Conservation (phyloP, 1,140 invertebrate species). For the Camponotus floridanus region DNA sequence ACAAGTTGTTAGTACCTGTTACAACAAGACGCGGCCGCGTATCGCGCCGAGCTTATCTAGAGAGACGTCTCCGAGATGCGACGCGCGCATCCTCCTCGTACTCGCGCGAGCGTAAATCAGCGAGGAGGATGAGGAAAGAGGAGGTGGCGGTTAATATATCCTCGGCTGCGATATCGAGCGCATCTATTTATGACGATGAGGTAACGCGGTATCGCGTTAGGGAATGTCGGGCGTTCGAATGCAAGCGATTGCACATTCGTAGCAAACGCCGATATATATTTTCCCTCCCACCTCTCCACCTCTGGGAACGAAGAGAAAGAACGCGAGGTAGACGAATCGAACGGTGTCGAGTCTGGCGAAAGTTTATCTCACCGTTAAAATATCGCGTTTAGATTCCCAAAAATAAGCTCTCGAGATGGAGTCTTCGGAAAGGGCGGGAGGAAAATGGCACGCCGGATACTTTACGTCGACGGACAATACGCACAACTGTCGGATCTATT, state of each 20-base stretch:
- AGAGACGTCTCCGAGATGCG: constrained; percentile 45
- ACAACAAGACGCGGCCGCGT: constrained; percentile 51
- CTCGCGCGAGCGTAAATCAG: constrained; percentile 18
- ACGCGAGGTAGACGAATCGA: neutral
- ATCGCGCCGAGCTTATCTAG: constrained; percentile 46
- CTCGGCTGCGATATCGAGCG: constrained; percentile 29
- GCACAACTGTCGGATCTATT: constrained; percentile 85
- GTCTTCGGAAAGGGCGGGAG: neutral
- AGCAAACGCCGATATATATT: constrained; percentile 15
- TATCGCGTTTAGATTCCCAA: neutral
- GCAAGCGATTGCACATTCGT: neutral
- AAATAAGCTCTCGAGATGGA: constrained; percentile 1
- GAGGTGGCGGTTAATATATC: constrained; percentile 10
- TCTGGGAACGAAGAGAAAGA: neutral
- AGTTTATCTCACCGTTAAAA: neutral
- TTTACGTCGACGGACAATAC: constrained; percentile 66
- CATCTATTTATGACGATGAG: constrained; percentile 47
- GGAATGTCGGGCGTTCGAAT: constrained; percentile 8
- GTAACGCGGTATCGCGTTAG: constrained; percentile 8
- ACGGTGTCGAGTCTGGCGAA: neutral
- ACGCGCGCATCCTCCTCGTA: constrained; percentile 22
- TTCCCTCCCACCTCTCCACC: neutral
- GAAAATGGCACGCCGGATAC: constrained; percentile 23
- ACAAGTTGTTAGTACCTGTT: constrained; percentile 67
- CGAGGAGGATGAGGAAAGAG: neutral